Base-by-base conservation (phyloP, 1,140 invertebrate species). In the Epicauta chinensis region DNA sequence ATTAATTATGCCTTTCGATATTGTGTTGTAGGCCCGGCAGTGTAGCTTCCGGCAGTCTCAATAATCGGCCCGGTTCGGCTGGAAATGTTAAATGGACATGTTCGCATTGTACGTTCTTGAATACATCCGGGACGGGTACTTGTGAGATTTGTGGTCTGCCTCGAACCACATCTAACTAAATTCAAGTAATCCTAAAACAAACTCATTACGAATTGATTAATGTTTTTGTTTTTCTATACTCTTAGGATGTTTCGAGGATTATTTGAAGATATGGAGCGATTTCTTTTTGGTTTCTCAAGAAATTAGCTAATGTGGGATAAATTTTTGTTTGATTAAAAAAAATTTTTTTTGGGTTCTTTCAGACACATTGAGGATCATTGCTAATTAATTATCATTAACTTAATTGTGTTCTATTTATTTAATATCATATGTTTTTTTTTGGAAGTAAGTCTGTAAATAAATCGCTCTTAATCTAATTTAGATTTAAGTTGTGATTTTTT, bases 91-190 rank as follows among this genome's bases (percentile, higher is more conserved):
- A 82, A 48, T 97, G 94, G 94, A 93, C 89, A 9, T 97, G 94
- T 73, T 80, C 81, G 51, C 84, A 93, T 64, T 97, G 94, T 77
- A 97, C 94, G 50, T 97, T 86, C 71, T 79, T 94, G 61, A 98
- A 98, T 77, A 77, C 78, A 51, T 71, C 81, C 39, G 79, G 82
- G 39, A 73, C 80, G 40, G 77, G 73, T 46, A 79, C 78, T 52
- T 97, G 93, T 76, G 93, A 97, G 69, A 95, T 97, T 79, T 97
- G 94, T 75, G 82, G 81, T 63, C 78, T 97, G 66, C 93, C 93
- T 36, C 82, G 83, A 23, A 5, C 23, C 4, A 23, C 23, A 23
- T 5, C 23, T 7, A 23, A 23, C 7, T 23, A 23, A 23, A 23
- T n/a, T n/a, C n/a, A n/a, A n/a, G n/a, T n/a, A n/a, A n/a, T n/a